Evolutionary conservation across 2,113 vertebrate genomes (phyloP), one percentile per base, ranked within the genome.

Genomic region (Etheostoma cragini): DNA sequence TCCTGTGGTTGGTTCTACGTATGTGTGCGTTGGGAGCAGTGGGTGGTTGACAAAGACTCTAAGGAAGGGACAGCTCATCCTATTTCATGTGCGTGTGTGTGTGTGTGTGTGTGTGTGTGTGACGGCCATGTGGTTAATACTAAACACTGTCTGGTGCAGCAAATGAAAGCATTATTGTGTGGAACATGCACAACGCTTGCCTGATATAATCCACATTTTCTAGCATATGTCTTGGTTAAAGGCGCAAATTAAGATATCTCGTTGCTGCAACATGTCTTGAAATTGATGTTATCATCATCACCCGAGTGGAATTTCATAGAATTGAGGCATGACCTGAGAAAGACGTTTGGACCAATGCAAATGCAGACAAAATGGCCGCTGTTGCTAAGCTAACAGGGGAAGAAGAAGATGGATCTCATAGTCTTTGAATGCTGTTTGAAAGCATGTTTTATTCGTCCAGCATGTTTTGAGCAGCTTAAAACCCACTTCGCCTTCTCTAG

Each of bases 351-450:
- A 82, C 87, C 85, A 78, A 86, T 77, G 78, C 70, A 80, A 83
- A 88, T 74, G 73, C 76, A 89, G 88, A 95, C 92, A 95, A 95
- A 95, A 95, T 95, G 95, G 95, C 93, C 85, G 90, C 93, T 91
- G 89, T 90, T 93, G 88, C 91, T 91, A 89, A 89, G 92, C 91
- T 86, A 91, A 87, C 84, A 68, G 62, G 45, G 81, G 38, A 85
- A 74, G 81, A 91, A 85, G 86, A 92, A 91, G 90, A 92, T 90
- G 89, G 84, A 89, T 88, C 80, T 87, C 69, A 50, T 62, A 52
- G 71, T 88, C 50, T 21, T 70, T 83, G 63, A 81, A 77, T 76
- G 56, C 19, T 71, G 54, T 80, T 53, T 58, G 63, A 83, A 81
- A 69, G 46, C 76, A 42, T 56, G 75, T 71, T 21, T 56, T 33